Percentiles rank a stretch among this genome's conserved stretches.
These are phyloP conservation scores for Branchellion lobata DNA, from an alignment of 2,888 invertebrate genomes.

Conservation along the genomic window DNA sequence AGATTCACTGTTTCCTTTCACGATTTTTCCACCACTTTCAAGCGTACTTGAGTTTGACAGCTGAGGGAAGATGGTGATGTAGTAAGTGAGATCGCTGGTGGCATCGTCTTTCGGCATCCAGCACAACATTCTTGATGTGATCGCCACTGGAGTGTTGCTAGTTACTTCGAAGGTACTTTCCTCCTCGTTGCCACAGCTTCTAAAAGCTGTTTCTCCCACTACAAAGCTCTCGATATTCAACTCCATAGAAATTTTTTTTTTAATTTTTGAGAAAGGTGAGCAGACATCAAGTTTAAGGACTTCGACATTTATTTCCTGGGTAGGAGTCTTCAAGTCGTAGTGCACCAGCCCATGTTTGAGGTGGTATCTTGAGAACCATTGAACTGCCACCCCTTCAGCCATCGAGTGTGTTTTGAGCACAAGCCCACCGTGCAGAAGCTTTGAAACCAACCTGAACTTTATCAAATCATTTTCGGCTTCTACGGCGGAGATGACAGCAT, in stretches of 20 bases:
- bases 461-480: background rate
- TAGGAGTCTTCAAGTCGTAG: background rate
- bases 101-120: too few species aligned
- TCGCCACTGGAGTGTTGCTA: too few species aligned
- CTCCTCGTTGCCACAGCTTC: too few species aligned
- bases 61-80: background rate
- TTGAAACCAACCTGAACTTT: background rate
- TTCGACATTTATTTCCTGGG: background rate
- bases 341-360: background rate
- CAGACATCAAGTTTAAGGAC: background rate
- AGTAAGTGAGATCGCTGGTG: background rate
- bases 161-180: too few species aligned
- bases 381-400: background rate
- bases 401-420: background rate
- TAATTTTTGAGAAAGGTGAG: background rate
- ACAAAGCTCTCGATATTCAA: background rate
- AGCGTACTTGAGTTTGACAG: background rate
- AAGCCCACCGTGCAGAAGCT: background rate
- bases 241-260: background rate
- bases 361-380: background rate
- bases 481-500: background rate
- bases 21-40: background rate
- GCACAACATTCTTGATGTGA: too few species aligned
- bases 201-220: background rate
- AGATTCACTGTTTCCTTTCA: background rate